Conservation (phyloP, 2,113 vertebrate species). For the Pelecanus crispus region DNA sequence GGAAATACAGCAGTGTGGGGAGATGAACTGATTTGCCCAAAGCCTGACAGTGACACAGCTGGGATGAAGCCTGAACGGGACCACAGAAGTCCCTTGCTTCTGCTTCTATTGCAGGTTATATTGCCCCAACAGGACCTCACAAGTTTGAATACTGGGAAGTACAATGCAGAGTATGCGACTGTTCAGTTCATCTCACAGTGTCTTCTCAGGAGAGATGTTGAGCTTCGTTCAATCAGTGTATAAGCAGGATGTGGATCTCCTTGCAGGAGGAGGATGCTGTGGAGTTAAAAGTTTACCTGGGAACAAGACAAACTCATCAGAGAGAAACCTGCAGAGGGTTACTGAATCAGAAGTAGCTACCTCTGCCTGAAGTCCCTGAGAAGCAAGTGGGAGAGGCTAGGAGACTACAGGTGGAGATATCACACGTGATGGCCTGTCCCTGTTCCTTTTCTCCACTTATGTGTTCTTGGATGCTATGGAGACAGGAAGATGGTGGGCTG, state of each 20-base stretch:
- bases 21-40: not conserved
- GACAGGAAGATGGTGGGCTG: not conserved
- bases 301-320: not conserved
- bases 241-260: not conserved
- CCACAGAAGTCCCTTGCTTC: not conserved
- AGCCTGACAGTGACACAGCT: not conserved
- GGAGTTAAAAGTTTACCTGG: not conserved
- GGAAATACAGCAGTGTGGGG: not conserved
- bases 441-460: not conserved
- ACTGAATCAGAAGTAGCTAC: not conserved
- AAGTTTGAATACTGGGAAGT: not conserved
- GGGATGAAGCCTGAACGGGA: not conserved
- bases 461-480: not conserved
- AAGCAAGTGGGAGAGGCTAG: not conserved
- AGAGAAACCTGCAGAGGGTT: not conserved
- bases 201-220: not conserved
- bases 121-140: not conserved
- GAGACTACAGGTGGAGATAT: not conserved
- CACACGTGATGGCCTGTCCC: not conserved
- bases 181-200: not conserved
- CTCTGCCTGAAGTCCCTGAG: not conserved
- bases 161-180: not conserved
- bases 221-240: fast-evolving
- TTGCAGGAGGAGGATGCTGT: not conserved
- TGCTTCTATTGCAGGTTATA: not conserved